phyloP scores from a whole-genome alignment of 2,797 vertebrate species.

The Sebastes dallii region DNA sequence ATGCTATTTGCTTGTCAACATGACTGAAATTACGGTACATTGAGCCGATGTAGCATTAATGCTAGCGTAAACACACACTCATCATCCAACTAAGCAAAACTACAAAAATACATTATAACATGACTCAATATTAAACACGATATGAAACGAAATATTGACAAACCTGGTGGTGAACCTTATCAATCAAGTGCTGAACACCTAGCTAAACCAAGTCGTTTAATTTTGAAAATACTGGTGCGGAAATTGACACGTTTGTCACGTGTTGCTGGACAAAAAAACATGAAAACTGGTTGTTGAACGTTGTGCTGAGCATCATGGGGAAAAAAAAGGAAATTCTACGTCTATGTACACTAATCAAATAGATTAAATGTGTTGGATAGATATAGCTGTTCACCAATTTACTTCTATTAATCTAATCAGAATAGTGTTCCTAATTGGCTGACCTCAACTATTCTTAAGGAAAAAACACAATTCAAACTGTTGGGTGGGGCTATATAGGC shows the following conservation, averaged over 20 bases:
- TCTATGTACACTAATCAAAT: no score
- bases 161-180: background rate
- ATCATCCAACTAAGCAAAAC: background rate
- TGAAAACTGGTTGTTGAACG: no score
- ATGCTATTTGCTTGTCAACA: background rate
- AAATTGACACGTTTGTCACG: no score
- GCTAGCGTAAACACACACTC: fast-evolving
- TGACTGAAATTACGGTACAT: background rate
- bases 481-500: background rate
- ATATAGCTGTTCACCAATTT: background rate
- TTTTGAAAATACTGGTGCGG: no score
- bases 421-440: background rate
- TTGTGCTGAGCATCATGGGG: no score
- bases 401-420: background rate
- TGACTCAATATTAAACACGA: background rate
- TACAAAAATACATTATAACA: no score
- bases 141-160: background rate
- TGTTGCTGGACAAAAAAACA: background rate
- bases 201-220: no score
- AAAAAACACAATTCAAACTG: background rate
- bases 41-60: background rate
- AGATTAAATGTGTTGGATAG: no score
- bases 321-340: no score
- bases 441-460: background rate
- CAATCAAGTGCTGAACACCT: background rate